Evolutionary conservation across 2,888 invertebrate genomes (phyloP).

Genomic region (Trachelus tabidus): DNA sequence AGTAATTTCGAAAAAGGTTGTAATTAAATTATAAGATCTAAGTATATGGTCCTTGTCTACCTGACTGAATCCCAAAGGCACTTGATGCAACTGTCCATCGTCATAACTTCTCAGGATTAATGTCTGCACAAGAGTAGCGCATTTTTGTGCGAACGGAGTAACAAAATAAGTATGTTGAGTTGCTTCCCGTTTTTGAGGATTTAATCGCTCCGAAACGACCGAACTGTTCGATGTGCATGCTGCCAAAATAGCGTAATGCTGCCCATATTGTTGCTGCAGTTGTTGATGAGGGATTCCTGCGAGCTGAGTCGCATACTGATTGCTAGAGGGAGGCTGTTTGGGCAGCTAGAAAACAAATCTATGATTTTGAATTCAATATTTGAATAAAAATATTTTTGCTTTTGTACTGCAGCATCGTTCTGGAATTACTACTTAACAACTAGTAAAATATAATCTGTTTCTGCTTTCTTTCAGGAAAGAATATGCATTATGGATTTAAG

Average conservation of each 20-base stretch:
- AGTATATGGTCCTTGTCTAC: neutral
- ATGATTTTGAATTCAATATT: neutral
- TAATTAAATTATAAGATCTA: neutral
- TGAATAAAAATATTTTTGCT: neutral
- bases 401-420: neutral
- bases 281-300: neutral
- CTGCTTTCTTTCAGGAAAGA: neutral
- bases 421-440: neutral
- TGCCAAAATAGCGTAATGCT: constrained; percentile 10
- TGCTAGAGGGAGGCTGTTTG: neutral
- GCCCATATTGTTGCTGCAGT: constrained; percentile 8
- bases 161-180: neutral
- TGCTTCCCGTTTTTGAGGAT: neutral
- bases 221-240: constrained; percentile 4
- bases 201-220: neutral
- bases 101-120: constrained; percentile 1
- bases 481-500: neutral
- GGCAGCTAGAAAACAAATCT: neutral
- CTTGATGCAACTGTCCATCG: neutral
- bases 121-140: constrained; percentile 1
- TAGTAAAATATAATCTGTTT: neutral
- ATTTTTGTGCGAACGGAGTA: constrained; percentile 3
- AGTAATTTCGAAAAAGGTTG: neutral
- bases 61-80: neutral
- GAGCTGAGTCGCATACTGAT: neutral